These are phyloP conservation scores for Eueremaeus valkanovi DNA, from an alignment of 2,888 invertebrate genomes.

Conservation along the genomic window DNA sequence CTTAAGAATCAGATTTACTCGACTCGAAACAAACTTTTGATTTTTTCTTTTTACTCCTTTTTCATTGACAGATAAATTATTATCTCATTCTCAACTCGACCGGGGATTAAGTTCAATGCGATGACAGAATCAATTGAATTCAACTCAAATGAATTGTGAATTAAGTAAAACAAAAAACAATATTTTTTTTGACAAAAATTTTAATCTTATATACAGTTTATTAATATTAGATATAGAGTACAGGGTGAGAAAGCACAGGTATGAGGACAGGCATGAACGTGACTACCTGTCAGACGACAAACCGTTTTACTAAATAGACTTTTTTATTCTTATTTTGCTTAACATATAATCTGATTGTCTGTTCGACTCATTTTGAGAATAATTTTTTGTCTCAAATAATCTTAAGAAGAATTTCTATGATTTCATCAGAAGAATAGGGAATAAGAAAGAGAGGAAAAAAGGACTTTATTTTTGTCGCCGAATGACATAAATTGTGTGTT, in stretches of 20 bases:
- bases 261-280: neutral
- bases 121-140: neutral
- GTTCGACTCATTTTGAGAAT: neutral
- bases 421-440: too few relatives aligned
- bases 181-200: neutral
- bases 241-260: neutral
- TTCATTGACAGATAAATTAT: constrained; percentile 3
- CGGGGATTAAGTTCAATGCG: neutral
- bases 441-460: too few relatives aligned
- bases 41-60: neutral
- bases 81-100: neutral
- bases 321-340: neutral
- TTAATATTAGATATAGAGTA: neutral
- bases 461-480: neutral
- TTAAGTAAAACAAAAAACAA: neutral
- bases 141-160: constrained; percentile 13
- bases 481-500: neutral
- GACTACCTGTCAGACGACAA: neutral
- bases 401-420: too few relatives aligned
- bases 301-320: neutral
- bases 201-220: neutral
- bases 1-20: neutral
- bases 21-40: neutral
- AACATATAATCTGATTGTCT: constrained; percentile 12
- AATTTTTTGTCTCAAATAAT: too few relatives aligned